phyloP scores from a whole-genome alignment of 2,888 invertebrate species.

The Lithophane leautieri region DNA sequence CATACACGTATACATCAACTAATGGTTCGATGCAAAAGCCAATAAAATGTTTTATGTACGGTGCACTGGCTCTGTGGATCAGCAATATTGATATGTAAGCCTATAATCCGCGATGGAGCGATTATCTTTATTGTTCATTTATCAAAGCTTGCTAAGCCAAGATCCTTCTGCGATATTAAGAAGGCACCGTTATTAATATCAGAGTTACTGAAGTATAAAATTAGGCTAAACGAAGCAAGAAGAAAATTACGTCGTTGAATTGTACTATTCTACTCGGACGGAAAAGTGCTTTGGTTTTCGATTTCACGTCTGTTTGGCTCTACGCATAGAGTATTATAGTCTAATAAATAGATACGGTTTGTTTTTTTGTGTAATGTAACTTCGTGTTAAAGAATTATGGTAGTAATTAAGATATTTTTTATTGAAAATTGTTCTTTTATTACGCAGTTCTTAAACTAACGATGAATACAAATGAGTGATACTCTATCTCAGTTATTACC shows the following conservation, averaged over 20 bases:
- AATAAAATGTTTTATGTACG: conserved; percentile 80
- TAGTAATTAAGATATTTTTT: neutral
- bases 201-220: conserved; percentile 61
- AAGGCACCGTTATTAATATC: conserved; percentile 64
- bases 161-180: conserved; percentile 53
- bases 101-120: conserved; percentile 51
- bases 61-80: conserved; percentile 74
- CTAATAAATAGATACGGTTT: conserved; percentile 27
- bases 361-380: conserved; percentile 20
- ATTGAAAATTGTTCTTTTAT: neutral
- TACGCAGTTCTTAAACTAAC: conserved; percentile 1
- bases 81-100: conserved; percentile 69
- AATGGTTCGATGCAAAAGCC: conserved; percentile 75
- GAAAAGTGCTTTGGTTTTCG: conserved; percentile 68
- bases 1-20: conserved; percentile 60
- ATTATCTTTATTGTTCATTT: conserved; percentile 56
- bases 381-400: neutral
- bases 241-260: conserved; percentile 55
- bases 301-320: conserved; percentile 67
- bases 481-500: neutral
- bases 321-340: conserved; percentile 40
- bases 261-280: conserved; percentile 61
- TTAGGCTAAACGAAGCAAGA: conserved; percentile 62
- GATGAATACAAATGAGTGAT: conserved; percentile 22
- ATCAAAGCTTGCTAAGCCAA: conserved; percentile 63